Base-by-base conservation (phyloP, 2,888 invertebrate genomes). In the Scaptomyza caliginosa region DNA sequence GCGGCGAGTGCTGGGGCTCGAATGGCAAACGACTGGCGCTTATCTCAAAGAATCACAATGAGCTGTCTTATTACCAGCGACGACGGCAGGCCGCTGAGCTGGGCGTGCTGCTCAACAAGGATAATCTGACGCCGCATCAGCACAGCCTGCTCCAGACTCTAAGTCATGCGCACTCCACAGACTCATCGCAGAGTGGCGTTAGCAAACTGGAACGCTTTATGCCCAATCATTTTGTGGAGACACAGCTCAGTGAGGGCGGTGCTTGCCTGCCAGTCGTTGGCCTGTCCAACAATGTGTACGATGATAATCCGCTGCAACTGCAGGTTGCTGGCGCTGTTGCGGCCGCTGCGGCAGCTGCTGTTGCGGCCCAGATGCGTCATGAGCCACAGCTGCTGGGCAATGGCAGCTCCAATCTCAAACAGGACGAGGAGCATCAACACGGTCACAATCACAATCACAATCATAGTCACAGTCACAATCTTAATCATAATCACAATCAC, bases 1-100 rank as follows among this genome's bases (percentile, higher is more conserved):
- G 91, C 3, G 91, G 91, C 54, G 91, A 91, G 67, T 90, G 91
- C 59, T 91, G 91, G 91, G 91, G 91, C 39, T 89, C 90, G 7
- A 91, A 89, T 70, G 89, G 90, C 13, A 91, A 91, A 42, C 87
- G 91, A 0, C 63, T 91, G 45, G 88, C 90, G 3, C 67, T 91
- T 17, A 88, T 90, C 36, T 77, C 88, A 0, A 91, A 91, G 62
- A 90, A 88, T 55, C 89, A 89, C 74, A 90, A 90, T 36, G 91
- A 91, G 57, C 58, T 91, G 4, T 90, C 90, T 2, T 91, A 91
- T 57, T 91, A 91, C 49, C 91, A 91, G 59, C 80, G 91, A 0
- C 74, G 91, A 3, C 67, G 91, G 4, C 91, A 91, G 58, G 89
- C 89, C 0, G 90, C 90, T 40, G 90, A 90, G 21, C 66, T 90